A percentile compares a stretch with the other conserved stretches of the same genome.
phyloP scores from a whole-genome alignment of 2,888 invertebrate species.

The Acanthoscelides obtectus region DNA sequence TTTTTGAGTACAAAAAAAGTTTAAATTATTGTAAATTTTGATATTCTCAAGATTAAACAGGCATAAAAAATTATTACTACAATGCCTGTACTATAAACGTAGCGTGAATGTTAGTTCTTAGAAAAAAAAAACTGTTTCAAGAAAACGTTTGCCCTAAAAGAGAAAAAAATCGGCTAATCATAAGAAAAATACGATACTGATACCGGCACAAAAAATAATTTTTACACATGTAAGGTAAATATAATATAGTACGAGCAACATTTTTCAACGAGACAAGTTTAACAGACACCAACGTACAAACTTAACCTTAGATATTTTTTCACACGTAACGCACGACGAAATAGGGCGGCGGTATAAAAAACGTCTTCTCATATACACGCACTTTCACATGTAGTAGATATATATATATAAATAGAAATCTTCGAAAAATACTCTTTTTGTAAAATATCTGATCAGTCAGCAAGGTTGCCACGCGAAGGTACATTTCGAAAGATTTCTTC shows the following conservation, averaged over 20 bases:
- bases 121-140: too few relatives aligned
- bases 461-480: slow-evolving; percentile 16
- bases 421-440: slow-evolving; percentile 1
- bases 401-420: slow-evolving; percentile 1
- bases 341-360: neutral
- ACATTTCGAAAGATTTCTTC: slow-evolving; percentile 14
- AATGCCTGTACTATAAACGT: neutral
- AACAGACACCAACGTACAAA: neutral
- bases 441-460: slow-evolving; percentile 17
- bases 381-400: neutral
- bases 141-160: too few relatives aligned
- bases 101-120: neutral
- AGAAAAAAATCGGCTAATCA: too few relatives aligned
- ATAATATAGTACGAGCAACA: neutral
- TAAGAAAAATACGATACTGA: neutral
- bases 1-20: too few relatives aligned
- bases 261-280: neutral
- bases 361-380: too few relatives aligned
- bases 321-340: neutral
- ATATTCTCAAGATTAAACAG: too few relatives aligned
- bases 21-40: too few relatives aligned
- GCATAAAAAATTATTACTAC: too few relatives aligned
- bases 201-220: neutral
- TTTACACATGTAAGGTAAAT: neutral
- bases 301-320: neutral